Base-by-base conservation (phyloP, 2,797 vertebrate genomes). In the Rousettus madagascariensis region DNA sequence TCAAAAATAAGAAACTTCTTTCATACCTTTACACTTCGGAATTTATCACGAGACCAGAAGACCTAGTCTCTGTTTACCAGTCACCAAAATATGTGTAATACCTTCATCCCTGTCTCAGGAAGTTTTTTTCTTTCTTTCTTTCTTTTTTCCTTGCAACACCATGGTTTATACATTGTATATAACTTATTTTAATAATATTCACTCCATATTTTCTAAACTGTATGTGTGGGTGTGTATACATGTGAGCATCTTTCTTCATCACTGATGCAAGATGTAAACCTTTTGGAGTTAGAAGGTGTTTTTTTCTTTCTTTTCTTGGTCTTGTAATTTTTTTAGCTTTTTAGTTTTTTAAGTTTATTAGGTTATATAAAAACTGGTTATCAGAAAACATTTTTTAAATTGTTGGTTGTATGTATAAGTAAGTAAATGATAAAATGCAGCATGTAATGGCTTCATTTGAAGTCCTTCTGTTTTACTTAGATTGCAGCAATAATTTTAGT, bases 201-300 rank as follows among this genome's bases (percentile, higher is more conserved):
- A 33, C 33, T 79, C 33, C 1, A 30, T 59, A 22, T 51, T 38
- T 46, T 26, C 55, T 89, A 92, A 71, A 78, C 49, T n/a, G 30
- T 78, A 8, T 74, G 28, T 55, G 6, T 11, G 2, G 16, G 1
- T 17, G 6, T 63, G 17, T 15, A 6, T 57, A 6, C 43, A 22
- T 49, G 13, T 49, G 8, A 66, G 5, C 9, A 77, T 11, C 30
- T 75, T 9, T 49, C 8, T 49, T 82, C 4, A 28, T 90, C 19
- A 72, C 19, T 83, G 11, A 75, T 26, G 68, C 5, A 26, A 71
- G 8, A 57, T 87, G 41, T 57, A 41, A 86, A 57, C 1, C 16
- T 90, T 24, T 0, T 9, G 3, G 10, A 1, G 0, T 13, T 33
- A 9, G 20, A 63, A 17, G 49, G 16, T 49, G 4, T 38, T 38